Conservation (phyloP, 2,797 vertebrate species). For the Carcharodon carcharias region DNA sequence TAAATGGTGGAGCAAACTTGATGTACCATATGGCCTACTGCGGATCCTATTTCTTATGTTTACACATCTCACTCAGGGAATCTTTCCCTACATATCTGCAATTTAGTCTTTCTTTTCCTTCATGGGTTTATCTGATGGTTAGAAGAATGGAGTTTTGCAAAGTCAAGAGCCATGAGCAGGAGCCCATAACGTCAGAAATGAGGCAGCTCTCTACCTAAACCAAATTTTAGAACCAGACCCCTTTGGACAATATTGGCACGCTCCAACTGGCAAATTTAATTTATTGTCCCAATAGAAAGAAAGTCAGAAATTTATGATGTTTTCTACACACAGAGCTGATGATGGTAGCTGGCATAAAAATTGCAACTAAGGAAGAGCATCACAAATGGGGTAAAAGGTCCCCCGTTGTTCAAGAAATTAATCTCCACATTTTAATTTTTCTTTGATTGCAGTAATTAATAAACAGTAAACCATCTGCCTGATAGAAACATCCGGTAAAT, state of each 20-base stretch:
- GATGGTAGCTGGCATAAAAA: neutral
- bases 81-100: neutral
- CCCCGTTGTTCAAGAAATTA: conserved; percentile 13
- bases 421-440: conserved; percentile 5
- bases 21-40: neutral
- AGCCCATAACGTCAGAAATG: too few relatives aligned
- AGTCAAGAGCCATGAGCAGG: neutral
- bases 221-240: neutral
- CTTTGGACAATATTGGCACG: neutral
- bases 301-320: neutral
- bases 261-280: neutral
- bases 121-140: neutral
- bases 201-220: neutral
- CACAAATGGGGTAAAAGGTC: neutral
- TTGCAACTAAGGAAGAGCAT: neutral
- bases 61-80: too few relatives aligned
- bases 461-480: conserved; percentile 27
- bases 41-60: neutral
- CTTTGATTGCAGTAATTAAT: conserved; percentile 33
- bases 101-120: neutral
- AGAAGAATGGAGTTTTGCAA: neutral
- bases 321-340: neutral
- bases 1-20: neutral
- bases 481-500: neutral
- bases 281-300: neutral